Evolutionary conservation across 2,888 invertebrate species (phyloP), one percentile per base, ranked within the genome.

Genomic region (Cryptus armator): DNA sequence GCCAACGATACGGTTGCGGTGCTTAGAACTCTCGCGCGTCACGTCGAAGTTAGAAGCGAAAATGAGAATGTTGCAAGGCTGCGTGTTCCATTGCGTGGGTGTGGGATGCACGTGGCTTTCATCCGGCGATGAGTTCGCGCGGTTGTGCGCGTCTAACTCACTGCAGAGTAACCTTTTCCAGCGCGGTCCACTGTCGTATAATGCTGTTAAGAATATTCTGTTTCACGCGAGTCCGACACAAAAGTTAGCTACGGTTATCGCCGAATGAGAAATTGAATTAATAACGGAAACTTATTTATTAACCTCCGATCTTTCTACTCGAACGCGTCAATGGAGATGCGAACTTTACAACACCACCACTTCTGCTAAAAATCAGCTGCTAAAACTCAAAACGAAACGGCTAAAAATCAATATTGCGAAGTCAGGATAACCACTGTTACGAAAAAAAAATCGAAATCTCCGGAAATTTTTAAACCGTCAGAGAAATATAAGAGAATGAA

Each of bases 61-160:
- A 24, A 24, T 24, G 10, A 53, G 53, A 53, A 9, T 19, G 53
- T 10, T 7, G 19, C 53, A 53, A 53, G 53, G 53, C 53, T 53
- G 19, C 16, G 16, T 19, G 53, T 53, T 53, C 19, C 53, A 53
- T 53, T 53, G 53, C 53, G 53, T 53, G 53, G 53, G 53, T 19
- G 53, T 53, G 19, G 19, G 19, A 53, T 53, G 53, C 53, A 53
- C 16, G 53, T 19, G 53, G 53, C 53, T 19, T 53, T 53, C 53
- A 53, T 53, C 53, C 53, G 53, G 53, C 10, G 53, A 53, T 53
- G n/a, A 19, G 53, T 19, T 53, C 24, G 24, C 53, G 53, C 53
- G 53, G 53, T 53, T 53, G 16, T 10, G 53, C 2, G 24, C 53
- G 53, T 24, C 53, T 53, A 53, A 53, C 53, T 53, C 16, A 1